These are phyloP conservation scores for Cryptus armator DNA, from an alignment of 2,888 invertebrate genomes.

Conservation along the genomic window DNA sequence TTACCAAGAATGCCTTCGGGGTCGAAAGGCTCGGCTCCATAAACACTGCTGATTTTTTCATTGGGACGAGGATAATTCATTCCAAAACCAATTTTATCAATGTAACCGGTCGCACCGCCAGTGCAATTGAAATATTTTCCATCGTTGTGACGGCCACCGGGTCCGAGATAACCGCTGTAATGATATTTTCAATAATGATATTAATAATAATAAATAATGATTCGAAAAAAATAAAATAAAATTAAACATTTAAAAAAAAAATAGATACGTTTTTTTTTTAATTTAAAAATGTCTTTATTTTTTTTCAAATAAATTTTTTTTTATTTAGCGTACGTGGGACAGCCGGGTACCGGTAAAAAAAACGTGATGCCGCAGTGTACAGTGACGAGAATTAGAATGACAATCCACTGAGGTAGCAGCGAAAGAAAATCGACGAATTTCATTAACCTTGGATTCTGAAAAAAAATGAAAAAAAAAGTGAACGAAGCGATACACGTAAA, in stretches of 20 bases:
- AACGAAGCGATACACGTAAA: neutral
- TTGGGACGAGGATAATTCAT: constrained; percentile 91
- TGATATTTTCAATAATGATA: constrained; percentile 21
- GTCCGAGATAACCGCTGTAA: constrained; percentile 94
- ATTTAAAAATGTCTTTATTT: too few species aligned
- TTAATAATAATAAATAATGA: constrained; percentile 3
- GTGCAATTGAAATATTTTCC: constrained; percentile 90
- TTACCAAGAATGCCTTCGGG: constrained; percentile 96
- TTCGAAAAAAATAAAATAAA: constrained; percentile 16
- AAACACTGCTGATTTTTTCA: constrained; percentile 89
- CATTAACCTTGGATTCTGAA: neutral
- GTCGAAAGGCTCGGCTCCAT: constrained; percentile 91
- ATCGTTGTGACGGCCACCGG: constrained; percentile 94
- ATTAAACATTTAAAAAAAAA: neutral
- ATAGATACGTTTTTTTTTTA: neutral
- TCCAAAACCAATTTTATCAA: constrained; percentile 92
- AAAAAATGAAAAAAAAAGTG: neutral
- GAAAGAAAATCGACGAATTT: constrained; percentile 81
- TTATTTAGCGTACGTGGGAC: constrained; percentile 90
- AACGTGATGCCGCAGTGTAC: constrained; percentile 91
- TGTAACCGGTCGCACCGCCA: constrained; percentile 95
- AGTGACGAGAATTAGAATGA: constrained; percentile 88
- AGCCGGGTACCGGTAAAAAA: constrained; percentile 90
- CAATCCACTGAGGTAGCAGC: constrained; percentile 88
- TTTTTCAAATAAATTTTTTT: too few species aligned